Percentiles rank a stretch among this genome's conserved stretches.
These are phyloP conservation scores for Clarias gariepinus DNA, from an alignment of 2,113 vertebrate species.

Conservation along the genomic window DNA sequence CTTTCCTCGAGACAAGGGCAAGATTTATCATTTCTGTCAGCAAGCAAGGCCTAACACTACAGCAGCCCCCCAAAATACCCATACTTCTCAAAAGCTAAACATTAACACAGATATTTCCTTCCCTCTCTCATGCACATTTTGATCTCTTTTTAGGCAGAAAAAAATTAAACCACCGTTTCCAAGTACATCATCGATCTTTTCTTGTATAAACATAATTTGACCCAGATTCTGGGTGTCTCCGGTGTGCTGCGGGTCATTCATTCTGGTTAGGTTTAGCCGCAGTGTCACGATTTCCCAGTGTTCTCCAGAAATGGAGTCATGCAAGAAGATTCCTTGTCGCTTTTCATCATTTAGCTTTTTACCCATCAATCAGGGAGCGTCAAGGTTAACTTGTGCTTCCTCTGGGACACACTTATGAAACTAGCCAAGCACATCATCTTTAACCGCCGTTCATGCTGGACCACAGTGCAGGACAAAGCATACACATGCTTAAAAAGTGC, in stretches of 20 bases:
- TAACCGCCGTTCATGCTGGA: background rate
- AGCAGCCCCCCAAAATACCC: background rate
- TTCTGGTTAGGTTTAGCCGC: background rate
- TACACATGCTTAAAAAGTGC: background rate
- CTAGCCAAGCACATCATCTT: background rate
- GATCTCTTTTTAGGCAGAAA: background rate
- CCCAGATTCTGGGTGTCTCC: conserved; percentile 15
- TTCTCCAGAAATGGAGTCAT: background rate
- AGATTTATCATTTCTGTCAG: conserved; percentile 71
- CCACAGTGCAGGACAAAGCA: background rate
- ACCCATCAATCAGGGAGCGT: background rate
- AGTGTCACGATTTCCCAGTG: background rate
- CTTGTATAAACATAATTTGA: background rate
- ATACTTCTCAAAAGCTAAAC: background rate
- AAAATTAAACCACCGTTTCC: background rate
- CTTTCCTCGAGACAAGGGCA: conserved; percentile 63
- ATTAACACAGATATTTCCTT: background rate
- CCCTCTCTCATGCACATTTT: background rate
- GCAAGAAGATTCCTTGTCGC: too few species aligned
- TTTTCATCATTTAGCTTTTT: background rate
- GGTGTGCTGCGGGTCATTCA: background rate
- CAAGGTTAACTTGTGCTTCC: background rate
- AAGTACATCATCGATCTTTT: background rate
- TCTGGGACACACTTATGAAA: background rate
- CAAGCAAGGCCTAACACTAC: conserved; percentile 46